phyloP scores from a whole-genome alignment of 1,140 invertebrate genomes.

The Lepidurus couesii region DNA sequence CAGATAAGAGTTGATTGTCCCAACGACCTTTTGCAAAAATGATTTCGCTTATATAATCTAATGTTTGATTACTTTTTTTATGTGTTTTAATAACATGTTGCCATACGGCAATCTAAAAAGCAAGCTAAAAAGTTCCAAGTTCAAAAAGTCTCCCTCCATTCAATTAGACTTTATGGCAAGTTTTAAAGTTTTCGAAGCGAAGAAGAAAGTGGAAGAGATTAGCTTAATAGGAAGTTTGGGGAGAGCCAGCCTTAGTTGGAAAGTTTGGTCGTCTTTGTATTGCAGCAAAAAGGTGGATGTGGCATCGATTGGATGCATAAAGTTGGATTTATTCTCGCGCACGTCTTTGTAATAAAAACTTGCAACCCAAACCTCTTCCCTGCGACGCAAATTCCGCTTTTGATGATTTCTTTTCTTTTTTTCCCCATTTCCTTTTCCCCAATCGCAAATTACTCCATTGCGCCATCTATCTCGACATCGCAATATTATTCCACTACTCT shows the following conservation, averaged over 20 bases:
- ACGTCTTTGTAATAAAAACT: constrained; percentile 14
- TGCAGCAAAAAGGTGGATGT: constrained; percentile 9
- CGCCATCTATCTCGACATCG: no score
- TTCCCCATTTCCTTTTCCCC: background rate
- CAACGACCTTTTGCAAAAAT: no score
- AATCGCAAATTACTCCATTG: background rate
- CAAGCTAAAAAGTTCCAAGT: background rate
- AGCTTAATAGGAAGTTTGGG: constrained; percentile 8
- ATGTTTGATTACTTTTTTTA: no score
- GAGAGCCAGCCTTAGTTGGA: background rate
- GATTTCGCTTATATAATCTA: no score
- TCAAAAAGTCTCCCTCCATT: background rate
- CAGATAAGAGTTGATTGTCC: no score
- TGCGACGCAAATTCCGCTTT: background rate
- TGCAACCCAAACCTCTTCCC: background rate
- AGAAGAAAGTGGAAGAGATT: background rate
- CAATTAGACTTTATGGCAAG: background rate
- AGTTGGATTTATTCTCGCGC: constrained; percentile 10
- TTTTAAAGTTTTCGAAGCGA: background rate
- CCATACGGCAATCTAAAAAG: no score
- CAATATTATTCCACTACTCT: no score
- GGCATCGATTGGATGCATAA: constrained; percentile 14
- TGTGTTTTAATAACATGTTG: no score
- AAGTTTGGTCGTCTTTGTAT: constrained; percentile 8
- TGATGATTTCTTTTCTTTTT: background rate